Percentiles rank a stretch among this genome's conserved stretches.
Conservation (phyloP, 1,140 invertebrate genomes). For the Magallana gigas region DNA sequence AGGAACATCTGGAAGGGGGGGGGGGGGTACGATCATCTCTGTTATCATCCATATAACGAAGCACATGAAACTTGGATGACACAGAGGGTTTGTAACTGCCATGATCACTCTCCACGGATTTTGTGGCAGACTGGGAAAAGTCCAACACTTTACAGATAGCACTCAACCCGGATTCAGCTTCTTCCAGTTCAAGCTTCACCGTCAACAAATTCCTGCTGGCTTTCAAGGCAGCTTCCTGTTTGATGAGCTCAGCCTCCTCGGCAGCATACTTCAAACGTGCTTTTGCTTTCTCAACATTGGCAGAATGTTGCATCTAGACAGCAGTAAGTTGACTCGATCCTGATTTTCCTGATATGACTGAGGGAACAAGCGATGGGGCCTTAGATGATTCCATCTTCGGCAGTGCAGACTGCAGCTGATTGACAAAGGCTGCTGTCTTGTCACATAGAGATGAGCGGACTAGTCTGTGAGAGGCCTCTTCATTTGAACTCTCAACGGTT, state of each 20-base stretch:
- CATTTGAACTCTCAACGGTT: not conserved
- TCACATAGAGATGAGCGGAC: not conserved
- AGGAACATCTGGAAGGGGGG: not conserved
- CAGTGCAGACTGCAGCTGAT: not conserved
- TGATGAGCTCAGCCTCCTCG: not conserved
- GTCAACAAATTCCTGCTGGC: not conserved
- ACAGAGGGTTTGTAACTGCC: too few species aligned
- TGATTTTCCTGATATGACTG: not conserved
- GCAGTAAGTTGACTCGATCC: not conserved
- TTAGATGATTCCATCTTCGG: not conserved
- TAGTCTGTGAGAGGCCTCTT: not conserved
- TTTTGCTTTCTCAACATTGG: not conserved
- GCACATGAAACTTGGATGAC: not conserved
- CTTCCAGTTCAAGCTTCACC: conserved; percentile 21
- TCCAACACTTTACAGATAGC: conserved; percentile 2
- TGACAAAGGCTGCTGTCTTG: not conserved
- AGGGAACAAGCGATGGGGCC: not conserved
- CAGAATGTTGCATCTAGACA: not conserved
- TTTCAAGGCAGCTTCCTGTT: conserved; percentile 32
- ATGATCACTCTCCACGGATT: not conserved
- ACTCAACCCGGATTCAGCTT: conserved; percentile 23
- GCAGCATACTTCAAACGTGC: conserved; percentile 33
- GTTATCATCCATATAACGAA: not conserved
- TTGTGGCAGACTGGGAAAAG: not conserved
- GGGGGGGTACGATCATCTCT: not conserved